Evolutionary conservation across 2,888 invertebrate species (phyloP).

Genomic region (Metopia argyrocephala): DNA sequence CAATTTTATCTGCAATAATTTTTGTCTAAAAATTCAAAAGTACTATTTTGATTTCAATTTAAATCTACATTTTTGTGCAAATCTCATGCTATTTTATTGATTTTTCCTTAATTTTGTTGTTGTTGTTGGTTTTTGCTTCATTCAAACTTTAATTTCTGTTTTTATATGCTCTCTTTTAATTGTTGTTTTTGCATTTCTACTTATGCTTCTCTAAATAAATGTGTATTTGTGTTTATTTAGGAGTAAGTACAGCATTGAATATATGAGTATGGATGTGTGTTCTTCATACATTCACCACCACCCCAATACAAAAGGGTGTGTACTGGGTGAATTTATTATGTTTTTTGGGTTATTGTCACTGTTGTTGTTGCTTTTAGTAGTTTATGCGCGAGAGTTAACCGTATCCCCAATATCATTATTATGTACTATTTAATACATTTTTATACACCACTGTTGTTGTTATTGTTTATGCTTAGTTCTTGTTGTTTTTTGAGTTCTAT

Average conservation of each 20-base stretch:
- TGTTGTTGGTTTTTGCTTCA: not conserved
- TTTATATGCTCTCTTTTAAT: conserved; percentile 18
- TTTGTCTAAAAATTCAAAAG: not conserved
- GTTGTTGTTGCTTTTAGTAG: not conserved
- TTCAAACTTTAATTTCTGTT: not conserved
- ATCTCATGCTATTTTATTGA: conserved; percentile 48
- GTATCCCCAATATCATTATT: not conserved
- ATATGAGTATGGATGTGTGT: not conserved
- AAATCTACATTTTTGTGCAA: conserved; percentile 21
- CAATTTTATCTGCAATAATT: not conserved
- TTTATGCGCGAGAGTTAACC: conserved; percentile 25
- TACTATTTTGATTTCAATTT: conserved; percentile 2
- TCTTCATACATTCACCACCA: conserved; percentile 34
- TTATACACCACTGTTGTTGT: not conserved
- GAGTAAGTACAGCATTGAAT: not conserved
- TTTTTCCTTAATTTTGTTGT: conserved; percentile 53
- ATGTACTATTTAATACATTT: conserved; percentile 9
- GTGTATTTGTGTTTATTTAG: conserved; percentile 24
- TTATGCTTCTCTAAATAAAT: conserved; percentile 18
- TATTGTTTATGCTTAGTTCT: not conserved
- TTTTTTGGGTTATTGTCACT: conserved; percentile 36
- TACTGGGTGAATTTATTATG: conserved; percentile 61
- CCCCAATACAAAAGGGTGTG: conserved; percentile 66
- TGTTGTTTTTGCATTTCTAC: not conserved
- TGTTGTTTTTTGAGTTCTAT: not conserved